Evolutionary conservation across 2,888 invertebrate genomes (phyloP), one percentile per base, ranked within the genome.

Genomic region (Halictus quadricinctus): DNA sequence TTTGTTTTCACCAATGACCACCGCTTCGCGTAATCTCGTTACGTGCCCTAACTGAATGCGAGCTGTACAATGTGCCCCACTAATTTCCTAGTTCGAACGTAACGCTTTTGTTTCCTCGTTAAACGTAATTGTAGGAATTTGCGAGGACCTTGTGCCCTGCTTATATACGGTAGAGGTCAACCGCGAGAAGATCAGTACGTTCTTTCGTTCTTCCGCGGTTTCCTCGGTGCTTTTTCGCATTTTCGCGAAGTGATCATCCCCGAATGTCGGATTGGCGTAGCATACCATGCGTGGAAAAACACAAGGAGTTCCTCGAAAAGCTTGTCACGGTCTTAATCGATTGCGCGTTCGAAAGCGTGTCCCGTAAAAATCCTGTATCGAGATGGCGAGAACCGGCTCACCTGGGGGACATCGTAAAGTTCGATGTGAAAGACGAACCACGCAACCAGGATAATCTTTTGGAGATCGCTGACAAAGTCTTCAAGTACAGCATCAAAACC

Each of bases 401-500:
- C 58, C 90, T 96, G 74, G 89, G 92, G 80, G 90, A 95, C 79
- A 92, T 95, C 50, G 94, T 95, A 80, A 94, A 95, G 87, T 94
- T 95, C 86, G 90, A 93, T 48, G 88, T 95, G 15, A 89, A 90
- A 7, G 95, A 95, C 70, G 91, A 91, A 70, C 95, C 95, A 66
- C 93, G 93, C 79, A 89, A 88, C 36, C 95, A 95, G 58, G 94
- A 95, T 3, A 92, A 94, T 72, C 91, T 96, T 25, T 85, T 96
- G 79, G 90, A 93, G 29, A 87, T 95, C 3, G 93, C 96, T 81
- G 93, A 94, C 81, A 94, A 95, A 83, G 95, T 95, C 46, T 95
- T 96, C 60, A 95, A 95, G 80, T 96, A 95, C 92, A 96, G 96
- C 90, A 96, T 96, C 13, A 96, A 96, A 92, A 96, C 96, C 18